phyloP scores from a whole-genome alignment of 2,113 vertebrate genomes.

The Pedionomus torquatus region DNA sequence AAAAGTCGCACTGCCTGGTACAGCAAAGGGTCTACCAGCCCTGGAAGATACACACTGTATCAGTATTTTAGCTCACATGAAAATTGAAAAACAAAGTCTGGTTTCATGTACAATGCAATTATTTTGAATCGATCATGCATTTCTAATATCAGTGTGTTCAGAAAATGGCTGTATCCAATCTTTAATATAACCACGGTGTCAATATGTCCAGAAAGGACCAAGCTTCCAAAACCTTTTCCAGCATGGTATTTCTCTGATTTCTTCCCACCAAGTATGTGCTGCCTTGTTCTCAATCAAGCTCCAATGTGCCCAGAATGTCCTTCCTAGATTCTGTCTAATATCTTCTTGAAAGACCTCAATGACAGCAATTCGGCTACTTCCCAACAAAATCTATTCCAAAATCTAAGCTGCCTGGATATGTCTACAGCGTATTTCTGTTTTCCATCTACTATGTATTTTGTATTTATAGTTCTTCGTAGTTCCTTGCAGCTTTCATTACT shows the following conservation, averaged over 20 bases:
- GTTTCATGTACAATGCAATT: neutral
- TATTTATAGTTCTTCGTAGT: neutral
- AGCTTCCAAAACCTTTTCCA: neutral
- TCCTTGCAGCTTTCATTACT: neutral
- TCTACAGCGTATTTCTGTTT: neutral
- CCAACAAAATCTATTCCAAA: neutral
- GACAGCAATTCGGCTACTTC: neutral
- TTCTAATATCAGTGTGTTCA: neutral
- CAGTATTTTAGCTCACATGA: neutral
- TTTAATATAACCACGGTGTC: neutral
- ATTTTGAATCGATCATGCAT: neutral
- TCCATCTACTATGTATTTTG: neutral
- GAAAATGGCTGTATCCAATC: neutral
- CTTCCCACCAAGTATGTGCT: neutral
- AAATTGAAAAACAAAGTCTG: neutral
- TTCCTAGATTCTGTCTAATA: slow-evolving; percentile 5
- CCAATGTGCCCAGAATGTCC: neutral
- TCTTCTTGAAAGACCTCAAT: slow-evolving; percentile 2
- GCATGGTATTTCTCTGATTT: neutral
- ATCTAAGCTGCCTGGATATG: neutral
- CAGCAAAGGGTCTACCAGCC: neutral
- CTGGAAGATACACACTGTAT: neutral
- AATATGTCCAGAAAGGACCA: neutral
- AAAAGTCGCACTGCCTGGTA: neutral
- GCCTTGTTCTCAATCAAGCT: neutral